Evolutionary conservation across 2,888 invertebrate genomes (phyloP).

Genomic region (Phalera bucephala): DNA sequence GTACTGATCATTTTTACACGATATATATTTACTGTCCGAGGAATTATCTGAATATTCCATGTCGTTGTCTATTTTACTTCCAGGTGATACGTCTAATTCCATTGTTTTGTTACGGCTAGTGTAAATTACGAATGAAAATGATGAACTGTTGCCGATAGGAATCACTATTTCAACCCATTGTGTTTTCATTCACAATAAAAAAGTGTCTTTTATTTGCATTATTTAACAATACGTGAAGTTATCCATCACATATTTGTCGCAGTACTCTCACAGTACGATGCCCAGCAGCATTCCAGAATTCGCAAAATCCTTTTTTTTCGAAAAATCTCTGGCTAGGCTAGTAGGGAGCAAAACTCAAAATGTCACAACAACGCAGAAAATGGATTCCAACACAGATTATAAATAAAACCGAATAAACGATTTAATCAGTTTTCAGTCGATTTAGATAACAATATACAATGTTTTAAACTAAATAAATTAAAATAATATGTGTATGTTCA

Average conservation of each 20-base stretch:
- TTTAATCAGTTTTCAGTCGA: too few species aligned
- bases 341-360: constrained; percentile 62
- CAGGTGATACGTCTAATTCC: constrained; percentile 70
- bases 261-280: constrained; percentile 7
- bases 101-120: constrained; percentile 48
- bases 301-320: constrained; percentile 43
- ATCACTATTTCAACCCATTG: constrained; percentile 77
- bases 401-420: too few species aligned
- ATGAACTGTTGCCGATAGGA: constrained; percentile 66
- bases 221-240: constrained; percentile 28
- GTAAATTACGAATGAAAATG: constrained; percentile 44
- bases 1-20: constrained; percentile 69
- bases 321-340: constrained; percentile 24
- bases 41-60: constrained; percentile 70
- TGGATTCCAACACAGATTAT: constrained; percentile 57
- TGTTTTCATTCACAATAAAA: constrained; percentile 42
- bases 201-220: constrained; percentile 26
- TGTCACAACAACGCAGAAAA: constrained; percentile 83
- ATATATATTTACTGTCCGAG: constrained; percentile 63
- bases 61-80: constrained; percentile 50
- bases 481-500: too few species aligned
- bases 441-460: too few species aligned
- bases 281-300: constrained; percentile 29
- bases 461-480: too few species aligned
- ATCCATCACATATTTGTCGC: constrained; percentile 49